Evolutionary conservation across 2,113 vertebrate species (phyloP), one percentile per base, ranked within the genome.

Genomic region (Percopsis transmontana): DNA sequence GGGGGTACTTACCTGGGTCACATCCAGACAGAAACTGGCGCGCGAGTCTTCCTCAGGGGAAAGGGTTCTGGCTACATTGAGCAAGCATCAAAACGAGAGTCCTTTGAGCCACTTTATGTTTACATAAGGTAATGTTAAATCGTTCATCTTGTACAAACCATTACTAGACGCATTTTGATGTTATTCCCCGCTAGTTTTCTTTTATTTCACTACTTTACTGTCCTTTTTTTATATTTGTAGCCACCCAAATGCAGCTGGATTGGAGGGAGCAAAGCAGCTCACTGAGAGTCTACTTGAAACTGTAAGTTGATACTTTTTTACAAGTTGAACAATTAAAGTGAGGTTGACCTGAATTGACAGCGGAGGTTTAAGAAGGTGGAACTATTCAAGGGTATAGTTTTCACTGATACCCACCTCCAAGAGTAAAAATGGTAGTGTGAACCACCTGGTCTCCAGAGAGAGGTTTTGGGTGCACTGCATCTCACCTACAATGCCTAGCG

Each of bases 21-120:
- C 87, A 98, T 99, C 73, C 97, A 99, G 68, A 91, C 93, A 0
- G 97, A 99, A 91, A 99, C 96, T 0, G 96, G 97, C 2, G 96
- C 97, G 66, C 95, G 98, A 64, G 97, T 99, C 3, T 98, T 98
- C 68, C 94, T 99, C 1, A 89, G 97, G 16, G 97, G 97, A 18
- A 96, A 96, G 74, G 93, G 93, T 10, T 99, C 97, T 0, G 97
- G 97, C 0, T 99, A 97, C 87, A 99, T 99, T 11, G 97, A 99
- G 27, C 97, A 97, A 2, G 96, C 96, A 0, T 99, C 97, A 0
- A 95, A 96, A 64, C 90, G 97, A 55, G 97, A 99, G 82, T 97
- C 97, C 5, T 99, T 99, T 68, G 97, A 99, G 55, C 97, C 96
- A 7, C 96, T 99, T 88, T 98, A 99, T 75, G 95, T 99, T 73